Base-by-base conservation (phyloP, 2,113 vertebrate species). In the Rhipidura dahli region DNA sequence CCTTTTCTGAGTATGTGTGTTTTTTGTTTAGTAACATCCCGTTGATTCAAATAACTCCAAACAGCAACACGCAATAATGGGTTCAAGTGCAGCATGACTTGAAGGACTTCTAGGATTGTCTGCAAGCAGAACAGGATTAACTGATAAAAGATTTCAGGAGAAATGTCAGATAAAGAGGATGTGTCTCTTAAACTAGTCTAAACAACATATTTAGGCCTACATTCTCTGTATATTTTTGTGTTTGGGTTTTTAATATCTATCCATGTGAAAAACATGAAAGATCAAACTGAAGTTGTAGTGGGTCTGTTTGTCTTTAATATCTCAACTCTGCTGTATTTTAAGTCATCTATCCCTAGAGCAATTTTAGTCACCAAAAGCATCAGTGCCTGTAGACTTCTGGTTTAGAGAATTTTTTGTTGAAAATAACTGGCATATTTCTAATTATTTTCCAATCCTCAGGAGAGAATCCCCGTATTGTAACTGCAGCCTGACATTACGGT, bases 371-470 rank as follows among this genome's bases (percentile, higher is more conserved):
- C 65, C 15, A 91, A 64, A 69, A 95, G 20, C 60, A 59, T 45
- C 80, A 87, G 49, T 35, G n/a, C 28, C 66, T 61, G 39, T 21
- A 71, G 44, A 26, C 14, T 83, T 93, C 63, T 89, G 40, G 53
- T 78, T 75, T 7, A 73, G 13, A 42, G 42, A 51, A 70, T 24
- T 93, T 93, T 94, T 59, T 51, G 7, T 57, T 72, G 77, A 65
- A 94, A 94, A 70, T 31, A 68, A 23, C 12, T 64, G 90, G 71
- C 83, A 71, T 40, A 89, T 87, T 90, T 57, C 76, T 96, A 96
- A 97, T 91, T 70, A 69, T 28, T 91, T 84, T 87, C 28, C 31
- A 53, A 9, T 73, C 27, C 83, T 63, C 81, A 82, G 54, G 61
- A 81, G 87, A 96, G 72, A 86, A 45, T 73, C 42, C 23, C 11